A percentile compares a stretch with the other conserved stretches of the same genome.
Conservation (phyloP, 2,797 vertebrate genomes). For the Poecile montanus region DNA sequence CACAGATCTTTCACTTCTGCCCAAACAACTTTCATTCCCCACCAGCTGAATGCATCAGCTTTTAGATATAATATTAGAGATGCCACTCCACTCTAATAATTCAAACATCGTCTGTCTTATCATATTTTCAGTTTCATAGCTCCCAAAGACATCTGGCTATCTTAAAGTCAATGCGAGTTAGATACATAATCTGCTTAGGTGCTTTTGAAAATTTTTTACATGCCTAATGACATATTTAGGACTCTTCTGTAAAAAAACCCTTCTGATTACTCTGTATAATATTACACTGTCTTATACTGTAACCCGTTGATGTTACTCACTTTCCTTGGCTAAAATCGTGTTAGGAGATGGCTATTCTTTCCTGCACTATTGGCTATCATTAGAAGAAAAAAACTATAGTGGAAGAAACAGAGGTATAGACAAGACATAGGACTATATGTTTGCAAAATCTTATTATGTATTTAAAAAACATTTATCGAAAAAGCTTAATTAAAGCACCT, state of each 20-base stretch:
- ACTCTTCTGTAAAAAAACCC: not conserved
- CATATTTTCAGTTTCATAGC: constrained; percentile 21
- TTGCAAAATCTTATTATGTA: not conserved
- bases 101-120: constrained; percentile 12
- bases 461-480: not conserved
- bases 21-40: not conserved
- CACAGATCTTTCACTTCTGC: not conserved
- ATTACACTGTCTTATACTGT: not conserved
- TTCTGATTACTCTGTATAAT: not conserved
- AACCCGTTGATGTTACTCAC: not conserved
- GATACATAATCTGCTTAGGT: not conserved
- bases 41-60: not conserved
- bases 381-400: not conserved
- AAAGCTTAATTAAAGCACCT: not conserved
- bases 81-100: constrained; percentile 22
- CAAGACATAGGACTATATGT: not conserved
- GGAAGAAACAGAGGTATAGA: not conserved
- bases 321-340: not conserved
- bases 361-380: not conserved
- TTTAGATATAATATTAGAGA: constrained; percentile 8
- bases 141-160: not conserved
- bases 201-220: not conserved
- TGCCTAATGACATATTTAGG: not conserved
- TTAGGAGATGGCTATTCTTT: not conserved
- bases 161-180: not conserved